Conservation (phyloP, 2,797 vertebrate genomes). For the Sebastes jordani region DNA sequence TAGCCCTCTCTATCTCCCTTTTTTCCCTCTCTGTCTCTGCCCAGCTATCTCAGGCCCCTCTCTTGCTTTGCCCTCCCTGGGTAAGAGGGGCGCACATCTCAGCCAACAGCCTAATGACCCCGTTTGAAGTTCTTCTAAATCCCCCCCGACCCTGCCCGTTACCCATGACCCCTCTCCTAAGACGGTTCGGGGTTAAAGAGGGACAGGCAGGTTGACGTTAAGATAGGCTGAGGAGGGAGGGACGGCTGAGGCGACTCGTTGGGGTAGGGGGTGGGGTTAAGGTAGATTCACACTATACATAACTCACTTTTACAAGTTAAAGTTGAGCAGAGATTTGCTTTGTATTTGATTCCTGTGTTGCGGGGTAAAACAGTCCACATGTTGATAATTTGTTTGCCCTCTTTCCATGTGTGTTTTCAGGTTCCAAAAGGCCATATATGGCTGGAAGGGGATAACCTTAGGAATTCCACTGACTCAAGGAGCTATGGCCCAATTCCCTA, state of each 20-base stretch:
- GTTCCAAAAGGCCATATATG: slow-evolving; percentile 97
- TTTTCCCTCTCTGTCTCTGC: slow-evolving; percentile 27
- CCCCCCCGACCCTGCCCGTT: slow-evolving; percentile 75
- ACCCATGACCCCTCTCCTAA: slow-evolving; percentile 80
- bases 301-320: slow-evolving; percentile 51
- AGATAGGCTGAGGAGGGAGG: slow-evolving; percentile 88
- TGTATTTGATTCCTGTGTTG: slow-evolving; percentile 6
- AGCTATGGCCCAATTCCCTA: slow-evolving; percentile 96
- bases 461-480: slow-evolving; percentile 96
- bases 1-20: slow-evolving; percentile 57
- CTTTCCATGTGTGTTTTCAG: slow-evolving; percentile 73
- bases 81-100: slow-evolving; percentile 75
- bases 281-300: slow-evolving; percentile 50
- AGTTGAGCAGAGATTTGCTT: slow-evolving; percentile 18
- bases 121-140: slow-evolving; percentile 81
- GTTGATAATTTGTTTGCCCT: slow-evolving; percentile 14
- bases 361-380: neutral
- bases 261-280: slow-evolving; percentile 34
- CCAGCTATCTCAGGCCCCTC: slow-evolving; percentile 70
- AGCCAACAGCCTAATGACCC: slow-evolving; percentile 84
- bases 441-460: slow-evolving; percentile 98
- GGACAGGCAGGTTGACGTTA: slow-evolving; percentile 82
- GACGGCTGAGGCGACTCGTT: slow-evolving; percentile 33
- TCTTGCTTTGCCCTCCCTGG: slow-evolving; percentile 70
- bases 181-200: slow-evolving; percentile 74